Base-by-base conservation (phyloP, 1,140 invertebrate species). In the Microplitis mediator region DNA sequence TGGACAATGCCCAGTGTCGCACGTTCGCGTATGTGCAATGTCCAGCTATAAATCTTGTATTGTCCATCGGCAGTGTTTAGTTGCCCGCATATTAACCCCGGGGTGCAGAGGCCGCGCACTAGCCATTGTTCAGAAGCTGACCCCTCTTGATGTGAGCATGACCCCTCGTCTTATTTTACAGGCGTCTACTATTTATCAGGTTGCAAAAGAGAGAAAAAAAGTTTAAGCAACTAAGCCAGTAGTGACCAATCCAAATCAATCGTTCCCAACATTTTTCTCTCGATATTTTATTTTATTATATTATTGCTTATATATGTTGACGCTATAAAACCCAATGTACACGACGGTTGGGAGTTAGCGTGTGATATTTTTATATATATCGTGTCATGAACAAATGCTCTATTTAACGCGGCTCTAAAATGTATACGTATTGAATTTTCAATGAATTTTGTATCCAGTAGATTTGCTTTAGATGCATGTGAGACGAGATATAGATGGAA, bases 11-110 rank as follows among this genome's bases (percentile, higher is more conserved):
- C 63, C 23, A 51, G 36, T 39, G 6, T 63, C 36, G 63, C 63
- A 31, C 35, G 50, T 67, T 9, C 50, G 45, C 65, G 56, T 58
- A 58, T 31, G 56, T 58, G 23, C 14, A 16, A 54, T 51, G 65
- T 32, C 31, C 8, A 67, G 34, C 84, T 83, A 86, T 86, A 86
- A 86, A 86, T 86, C 85, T 85, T 84, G 79, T 68, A 86, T 86
- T 86, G 85, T 86, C 78, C 83, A 32, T 56, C 71, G 77, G 74
- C 78, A 82, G 80, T 86, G 84, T 86, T 86, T 86, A 86, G 85
- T 79, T 80, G 82, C 78, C 84, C 85, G 84, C 85, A 86, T 86
- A 86, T 86, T 86, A 86, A 86, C 84, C 83, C 78, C 34, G 76
- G 80, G 83, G 82, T 83, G 83, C 84, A 82, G 81, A 83, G 84